Evolutionary conservation across 1,140 invertebrate genomes (phyloP).

Genomic region (Rhyacophila brunnea): DNA sequence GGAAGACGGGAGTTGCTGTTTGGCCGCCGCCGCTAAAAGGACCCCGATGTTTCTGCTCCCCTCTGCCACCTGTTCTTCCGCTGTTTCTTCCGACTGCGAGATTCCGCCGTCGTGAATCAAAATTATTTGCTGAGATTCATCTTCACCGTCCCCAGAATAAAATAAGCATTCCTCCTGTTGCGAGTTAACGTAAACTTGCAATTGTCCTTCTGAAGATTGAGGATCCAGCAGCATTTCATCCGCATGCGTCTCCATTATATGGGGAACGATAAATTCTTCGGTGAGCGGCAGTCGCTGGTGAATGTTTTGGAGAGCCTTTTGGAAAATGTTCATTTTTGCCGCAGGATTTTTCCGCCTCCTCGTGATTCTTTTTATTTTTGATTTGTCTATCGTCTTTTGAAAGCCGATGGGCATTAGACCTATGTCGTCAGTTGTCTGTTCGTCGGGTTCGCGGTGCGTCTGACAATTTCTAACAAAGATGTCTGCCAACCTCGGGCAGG

Average conservation of each 20-base stretch:
- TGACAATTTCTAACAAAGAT: slow-evolving; percentile 5
- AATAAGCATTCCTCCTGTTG: slow-evolving; percentile 7
- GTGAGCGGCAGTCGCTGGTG: neutral
- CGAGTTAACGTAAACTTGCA: neutral
- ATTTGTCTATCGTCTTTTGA: slow-evolving; percentile 8
- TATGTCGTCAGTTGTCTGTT: neutral
- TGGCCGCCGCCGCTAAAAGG: neutral
- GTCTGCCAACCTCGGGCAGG: neutral
- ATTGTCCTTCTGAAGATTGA: neutral
- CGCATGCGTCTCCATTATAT: neutral
- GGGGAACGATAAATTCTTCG: neutral
- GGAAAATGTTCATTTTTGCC: neutral
- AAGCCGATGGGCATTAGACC: slow-evolving; percentile 15
- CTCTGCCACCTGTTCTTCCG: neutral
- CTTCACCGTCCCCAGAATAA: neutral
- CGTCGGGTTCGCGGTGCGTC: neutral
- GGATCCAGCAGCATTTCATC: neutral
- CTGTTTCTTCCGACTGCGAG: neutral
- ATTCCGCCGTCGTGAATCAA: neutral
- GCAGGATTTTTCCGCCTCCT: slow-evolving; percentile 9
- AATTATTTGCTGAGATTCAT: slow-evolving; percentile 17
- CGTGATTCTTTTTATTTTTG: slow-evolving; percentile 18
- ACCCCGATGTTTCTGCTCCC: slow-evolving; percentile 1
- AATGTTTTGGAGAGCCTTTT: neutral
- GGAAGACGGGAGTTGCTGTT: neutral